phyloP scores from a whole-genome alignment of 1,140 invertebrate genomes.

The Eriosoma lanigerum region DNA sequence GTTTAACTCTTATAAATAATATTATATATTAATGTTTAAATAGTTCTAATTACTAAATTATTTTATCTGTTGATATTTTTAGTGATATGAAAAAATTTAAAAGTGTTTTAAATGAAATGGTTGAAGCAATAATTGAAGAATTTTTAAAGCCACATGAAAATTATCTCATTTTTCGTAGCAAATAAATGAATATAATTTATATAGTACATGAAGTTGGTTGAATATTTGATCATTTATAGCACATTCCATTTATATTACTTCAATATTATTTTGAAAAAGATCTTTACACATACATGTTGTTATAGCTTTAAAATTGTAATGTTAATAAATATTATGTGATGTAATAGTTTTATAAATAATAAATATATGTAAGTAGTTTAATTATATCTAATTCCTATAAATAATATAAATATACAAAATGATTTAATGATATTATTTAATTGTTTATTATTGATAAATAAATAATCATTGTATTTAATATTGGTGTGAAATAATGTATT shows the following conservation, averaged over 20 bases:
- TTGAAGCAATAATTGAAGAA: conserved; percentile 74
- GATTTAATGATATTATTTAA: background rate
- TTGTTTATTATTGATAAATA: conserved; percentile 15
- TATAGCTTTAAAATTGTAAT: background rate
- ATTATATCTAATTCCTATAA: background rate
- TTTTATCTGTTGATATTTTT: too few species aligned
- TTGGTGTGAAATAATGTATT: background rate
- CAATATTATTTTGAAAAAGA: background rate
- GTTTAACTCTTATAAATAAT: background rate
- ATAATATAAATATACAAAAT: background rate
- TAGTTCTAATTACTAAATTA: too few species aligned
- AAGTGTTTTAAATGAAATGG: conserved; percentile 71
- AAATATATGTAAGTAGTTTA: background rate
- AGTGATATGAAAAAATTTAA: conserved; percentile 71
- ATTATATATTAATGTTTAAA: background rate
- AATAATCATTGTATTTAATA: conserved; percentile 6
- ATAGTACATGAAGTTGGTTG: background rate
- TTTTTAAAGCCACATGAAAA: conserved; percentile 79
- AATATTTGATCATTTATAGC: background rate
- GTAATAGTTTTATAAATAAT: background rate
- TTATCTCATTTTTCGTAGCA: conserved; percentile 61
- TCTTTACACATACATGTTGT: background rate
- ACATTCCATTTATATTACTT: background rate
- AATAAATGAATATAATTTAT: background rate
- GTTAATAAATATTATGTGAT: background rate